Evolutionary conservation across 2,888 invertebrate species (phyloP), one percentile per base, ranked within the genome.

Genomic region (Tachystola acroxantha): DNA sequence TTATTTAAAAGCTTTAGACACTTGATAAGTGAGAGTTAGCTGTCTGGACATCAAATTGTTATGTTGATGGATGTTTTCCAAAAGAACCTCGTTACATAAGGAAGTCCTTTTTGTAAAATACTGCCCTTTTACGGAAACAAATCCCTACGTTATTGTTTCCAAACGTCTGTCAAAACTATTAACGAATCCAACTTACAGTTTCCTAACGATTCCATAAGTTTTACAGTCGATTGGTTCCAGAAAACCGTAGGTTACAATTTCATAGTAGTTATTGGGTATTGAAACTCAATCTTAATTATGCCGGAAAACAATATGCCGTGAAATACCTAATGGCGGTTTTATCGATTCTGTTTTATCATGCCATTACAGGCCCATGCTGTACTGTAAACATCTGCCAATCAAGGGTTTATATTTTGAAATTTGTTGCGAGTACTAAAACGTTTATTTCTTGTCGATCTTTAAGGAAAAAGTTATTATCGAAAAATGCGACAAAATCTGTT

Each of bases 251-350:
- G 40, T 47, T 40, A 46, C 52, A 32, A 34, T 38, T 42, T 46
- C 35, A 42, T 22, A 40, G 40, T 38, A 43, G 53, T 70, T 73
- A 80, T 78, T 65, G 73, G 63, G 64, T 62, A 75, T 79, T 75
- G 73, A 77, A 81, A 80, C 64, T 65, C 71, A 79, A 82, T 79
- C 76, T 78, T 72, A 78, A 78, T 75, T 62, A 66, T 72, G 65
- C 69, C 74, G 77, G 81, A 77, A 82, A 81, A 78, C 76, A 71
- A 76, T 82, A 80, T 75, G 59, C 75, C 55, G 54, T 44, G 56
- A 57, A 66, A 69, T 57, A 60, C 57, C 49, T 62, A 62, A 59
- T 61, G 51, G 57, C 45, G 45, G 50, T 64, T 68, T 74, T 72
- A 74, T 74, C 64, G 64, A 51, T 48, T 50, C 52, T 48, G 54